phyloP scores from a whole-genome alignment of 2,113 vertebrate species.

The Pelecanus crispus region DNA sequence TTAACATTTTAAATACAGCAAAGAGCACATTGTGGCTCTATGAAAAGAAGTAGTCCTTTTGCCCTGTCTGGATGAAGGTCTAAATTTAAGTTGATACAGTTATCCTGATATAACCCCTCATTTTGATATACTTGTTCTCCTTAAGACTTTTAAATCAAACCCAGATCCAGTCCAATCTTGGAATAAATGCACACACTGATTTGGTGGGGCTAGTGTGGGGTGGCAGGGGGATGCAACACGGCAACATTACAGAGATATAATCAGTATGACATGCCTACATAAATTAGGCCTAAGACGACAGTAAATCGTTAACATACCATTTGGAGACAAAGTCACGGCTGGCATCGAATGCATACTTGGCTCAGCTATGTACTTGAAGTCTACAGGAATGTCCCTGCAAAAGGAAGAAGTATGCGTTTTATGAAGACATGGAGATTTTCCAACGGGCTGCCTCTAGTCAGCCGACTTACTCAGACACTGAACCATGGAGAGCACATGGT shows the following conservation, averaged over 20 bases:
- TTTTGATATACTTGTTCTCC: neutral
- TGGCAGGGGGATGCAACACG: neutral
- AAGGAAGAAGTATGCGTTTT: constrained; percentile 55
- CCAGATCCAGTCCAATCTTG: neutral
- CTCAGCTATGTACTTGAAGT: constrained; percentile 99
- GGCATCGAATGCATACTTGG: constrained; percentile 99
- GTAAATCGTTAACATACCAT: constrained; percentile 80
- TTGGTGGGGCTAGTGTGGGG: too few species aligned
- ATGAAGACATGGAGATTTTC: constrained; percentile 3
- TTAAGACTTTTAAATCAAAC: neutral
- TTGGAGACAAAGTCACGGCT: constrained; percentile 96
- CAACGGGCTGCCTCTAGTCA: neutral
- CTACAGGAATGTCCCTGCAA: constrained; percentile 97
- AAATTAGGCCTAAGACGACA: neutral
- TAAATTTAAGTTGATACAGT: neutral
- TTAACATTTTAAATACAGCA: neutral
- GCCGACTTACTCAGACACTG: neutral
- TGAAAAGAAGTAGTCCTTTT: neutral
- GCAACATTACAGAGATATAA: neutral
- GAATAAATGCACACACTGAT: neutral
- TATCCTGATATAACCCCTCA: neutral
- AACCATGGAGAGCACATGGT: neutral
- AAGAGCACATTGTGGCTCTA: neutral
- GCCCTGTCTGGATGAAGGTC: neutral
- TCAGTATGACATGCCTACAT: neutral